Evolutionary conservation across 1,140 invertebrate genomes (phyloP).

Genomic region (Trichoplusia ni): DNA sequence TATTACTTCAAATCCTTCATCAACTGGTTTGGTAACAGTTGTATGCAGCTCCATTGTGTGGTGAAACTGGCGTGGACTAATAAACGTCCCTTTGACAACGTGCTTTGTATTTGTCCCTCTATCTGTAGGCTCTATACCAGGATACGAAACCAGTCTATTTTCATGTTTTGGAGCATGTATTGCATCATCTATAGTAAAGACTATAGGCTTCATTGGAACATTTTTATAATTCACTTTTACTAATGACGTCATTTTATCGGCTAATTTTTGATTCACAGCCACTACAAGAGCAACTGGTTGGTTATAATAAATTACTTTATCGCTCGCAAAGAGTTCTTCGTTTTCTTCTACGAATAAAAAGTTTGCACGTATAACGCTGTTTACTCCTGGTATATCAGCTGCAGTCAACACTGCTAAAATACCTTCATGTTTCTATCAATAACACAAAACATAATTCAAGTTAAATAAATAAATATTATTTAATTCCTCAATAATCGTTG

Average conservation of each 20-base stretch:
- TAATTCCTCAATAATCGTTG: no score
- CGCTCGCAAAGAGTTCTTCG: slow-evolving; percentile 81
- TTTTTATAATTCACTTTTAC: slow-evolving; percentile 85
- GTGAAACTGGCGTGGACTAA: slow-evolving; percentile 79
- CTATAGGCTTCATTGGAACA: slow-evolving; percentile 38
- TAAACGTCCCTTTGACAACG: slow-evolving; percentile 69
- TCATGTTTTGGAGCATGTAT: slow-evolving; percentile 65
- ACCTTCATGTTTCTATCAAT: slow-evolving; percentile 83
- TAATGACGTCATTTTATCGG: slow-evolving; percentile 83
- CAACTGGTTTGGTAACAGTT: slow-evolving; percentile 83
- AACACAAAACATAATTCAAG: no score
- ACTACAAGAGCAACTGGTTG: slow-evolving; percentile 88
- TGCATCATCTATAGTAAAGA: slow-evolving; percentile 84
- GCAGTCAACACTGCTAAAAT: slow-evolving; percentile 86
- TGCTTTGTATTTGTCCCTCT: slow-evolving; percentile 60
- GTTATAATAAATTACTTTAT: slow-evolving; percentile 83
- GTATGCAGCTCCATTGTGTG: slow-evolving; percentile 85
- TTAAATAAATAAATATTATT: no score
- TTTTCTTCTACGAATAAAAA: slow-evolving; percentile 83
- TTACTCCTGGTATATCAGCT: slow-evolving; percentile 87
- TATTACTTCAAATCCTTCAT: slow-evolving; percentile 84
- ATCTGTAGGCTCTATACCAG: slow-evolving; percentile 31
- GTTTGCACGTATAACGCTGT: slow-evolving; percentile 70
- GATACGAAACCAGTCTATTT: slow-evolving; percentile 41
- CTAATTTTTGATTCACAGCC: slow-evolving; percentile 83